phyloP scores from a whole-genome alignment of 2,113 vertebrate genomes.

The Cynoglossus semilaevis region DNA sequence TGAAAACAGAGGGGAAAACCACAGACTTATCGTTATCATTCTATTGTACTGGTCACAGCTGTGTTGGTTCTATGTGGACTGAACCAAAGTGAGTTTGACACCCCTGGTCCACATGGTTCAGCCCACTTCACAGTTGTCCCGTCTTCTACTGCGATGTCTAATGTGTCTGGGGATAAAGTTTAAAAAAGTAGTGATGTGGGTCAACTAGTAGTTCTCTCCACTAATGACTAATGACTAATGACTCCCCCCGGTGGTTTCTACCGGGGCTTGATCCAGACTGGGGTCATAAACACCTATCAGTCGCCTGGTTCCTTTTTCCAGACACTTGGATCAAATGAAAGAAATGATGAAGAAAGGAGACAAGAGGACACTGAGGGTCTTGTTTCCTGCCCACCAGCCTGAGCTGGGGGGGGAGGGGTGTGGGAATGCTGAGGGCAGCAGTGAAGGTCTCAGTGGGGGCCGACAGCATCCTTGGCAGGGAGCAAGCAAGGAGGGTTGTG shows the following conservation, averaged over 20 bases:
- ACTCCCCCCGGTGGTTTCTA: slow-evolving; percentile 23
- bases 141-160: too few relatives aligned
- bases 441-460: slow-evolving; percentile 66
- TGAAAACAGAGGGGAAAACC: too few relatives aligned
- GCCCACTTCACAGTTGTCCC: too few relatives aligned
- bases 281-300: slow-evolving; percentile 39
- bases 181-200: slow-evolving; percentile 58
- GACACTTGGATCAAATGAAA: slow-evolving; percentile 40
- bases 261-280: slow-evolving; percentile 6
- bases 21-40: too few relatives aligned
- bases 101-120: too few relatives aligned
- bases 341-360: slow-evolving; percentile 53
- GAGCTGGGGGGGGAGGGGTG: slow-evolving; percentile 64
- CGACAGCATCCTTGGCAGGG: slow-evolving; percentile 75
- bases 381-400: slow-evolving; percentile 51
- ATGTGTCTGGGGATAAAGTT: slow-evolving; percentile 27
- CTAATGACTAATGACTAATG: slow-evolving; percentile 61
- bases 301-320: slow-evolving; percentile 26
- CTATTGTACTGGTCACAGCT: too few relatives aligned
- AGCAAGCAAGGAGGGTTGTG: slow-evolving; percentile 75
- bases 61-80: background rate
- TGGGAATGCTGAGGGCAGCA: slow-evolving; percentile 69
- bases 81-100: too few relatives aligned
- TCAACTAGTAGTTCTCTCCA: slow-evolving; percentile 46
- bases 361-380: slow-evolving; percentile 37